Conservation (phyloP, 2,113 vertebrate genomes). For the Stercorarius parasiticus region DNA sequence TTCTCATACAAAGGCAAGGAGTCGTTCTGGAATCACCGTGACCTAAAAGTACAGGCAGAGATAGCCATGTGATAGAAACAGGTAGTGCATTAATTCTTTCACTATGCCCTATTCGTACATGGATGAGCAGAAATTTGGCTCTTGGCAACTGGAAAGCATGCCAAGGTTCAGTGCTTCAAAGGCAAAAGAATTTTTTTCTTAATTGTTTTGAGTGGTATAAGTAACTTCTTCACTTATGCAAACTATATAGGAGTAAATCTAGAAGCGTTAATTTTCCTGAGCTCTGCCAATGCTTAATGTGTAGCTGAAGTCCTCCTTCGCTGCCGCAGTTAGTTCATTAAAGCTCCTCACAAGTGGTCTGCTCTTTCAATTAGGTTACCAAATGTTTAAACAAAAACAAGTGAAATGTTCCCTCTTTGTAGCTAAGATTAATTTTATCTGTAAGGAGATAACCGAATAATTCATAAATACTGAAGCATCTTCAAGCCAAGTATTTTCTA, state of each 20-base stretch:
- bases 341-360: not conserved
- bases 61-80: not conserved
- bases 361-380: not conserved
- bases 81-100: not conserved
- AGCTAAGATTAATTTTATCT: not conserved
- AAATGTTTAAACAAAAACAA: not conserved
- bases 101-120: rapidly evolving
- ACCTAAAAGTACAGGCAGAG: not conserved
- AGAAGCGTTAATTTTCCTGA: not conserved
- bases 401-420: not conserved
- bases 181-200: not conserved
- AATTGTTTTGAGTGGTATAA: not conserved
- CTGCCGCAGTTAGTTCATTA: not conserved
- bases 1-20: not conserved
- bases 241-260: not conserved
- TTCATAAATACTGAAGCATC: not conserved
- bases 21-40: not conserved
- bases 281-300: not conserved
- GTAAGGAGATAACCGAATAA: not conserved
- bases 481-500: not conserved
- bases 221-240: not conserved
- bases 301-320: not conserved
- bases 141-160: not conserved
- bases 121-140: not conserved
- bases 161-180: not conserved